Percentiles rank a stretch among this genome's conserved stretches.
phyloP scores from a whole-genome alignment of 2,113 vertebrate species.

The Phylloscopus whistleri region DNA sequence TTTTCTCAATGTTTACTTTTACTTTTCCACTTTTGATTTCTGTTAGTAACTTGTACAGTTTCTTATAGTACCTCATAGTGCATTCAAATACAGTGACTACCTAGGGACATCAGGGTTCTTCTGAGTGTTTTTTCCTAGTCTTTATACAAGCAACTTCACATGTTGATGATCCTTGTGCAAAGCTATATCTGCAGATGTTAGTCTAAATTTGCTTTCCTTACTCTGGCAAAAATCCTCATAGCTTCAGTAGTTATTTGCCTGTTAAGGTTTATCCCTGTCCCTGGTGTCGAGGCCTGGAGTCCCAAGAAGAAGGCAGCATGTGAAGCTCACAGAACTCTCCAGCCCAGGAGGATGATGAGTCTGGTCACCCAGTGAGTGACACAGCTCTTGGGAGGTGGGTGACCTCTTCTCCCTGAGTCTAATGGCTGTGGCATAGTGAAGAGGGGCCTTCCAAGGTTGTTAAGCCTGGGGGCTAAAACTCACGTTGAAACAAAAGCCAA shows the following conservation, averaged over 20 bases:
- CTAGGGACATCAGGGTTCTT: not conserved
- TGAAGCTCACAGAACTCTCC: not conserved
- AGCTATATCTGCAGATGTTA: not conserved
- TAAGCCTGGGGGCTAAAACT: not conserved
- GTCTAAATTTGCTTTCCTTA: not conserved
- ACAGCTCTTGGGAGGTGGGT: not conserved
- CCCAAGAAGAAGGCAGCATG: accelerated
- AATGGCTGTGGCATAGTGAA: not conserved
- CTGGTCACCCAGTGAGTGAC: accelerated
- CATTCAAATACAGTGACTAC: not conserved
- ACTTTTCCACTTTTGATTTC: not conserved
- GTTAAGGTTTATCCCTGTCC: not conserved
- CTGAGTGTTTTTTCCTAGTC: not conserved
- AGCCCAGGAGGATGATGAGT: not conserved
- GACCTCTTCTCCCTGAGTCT: not conserved
- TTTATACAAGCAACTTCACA: not conserved
- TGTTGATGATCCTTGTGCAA: not conserved
- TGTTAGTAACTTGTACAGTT: not conserved
- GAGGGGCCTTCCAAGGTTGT: not conserved
- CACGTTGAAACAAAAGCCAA: not conserved
- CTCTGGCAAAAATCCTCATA: not conserved
- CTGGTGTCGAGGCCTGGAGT: not conserved
- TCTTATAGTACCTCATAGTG: not conserved
- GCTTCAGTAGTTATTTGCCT: not conserved
- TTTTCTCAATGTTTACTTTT: not conserved